These are phyloP conservation scores for Clanis bilineata DNA, from an alignment of 2,888 invertebrate species.

Conservation along the genomic window DNA sequence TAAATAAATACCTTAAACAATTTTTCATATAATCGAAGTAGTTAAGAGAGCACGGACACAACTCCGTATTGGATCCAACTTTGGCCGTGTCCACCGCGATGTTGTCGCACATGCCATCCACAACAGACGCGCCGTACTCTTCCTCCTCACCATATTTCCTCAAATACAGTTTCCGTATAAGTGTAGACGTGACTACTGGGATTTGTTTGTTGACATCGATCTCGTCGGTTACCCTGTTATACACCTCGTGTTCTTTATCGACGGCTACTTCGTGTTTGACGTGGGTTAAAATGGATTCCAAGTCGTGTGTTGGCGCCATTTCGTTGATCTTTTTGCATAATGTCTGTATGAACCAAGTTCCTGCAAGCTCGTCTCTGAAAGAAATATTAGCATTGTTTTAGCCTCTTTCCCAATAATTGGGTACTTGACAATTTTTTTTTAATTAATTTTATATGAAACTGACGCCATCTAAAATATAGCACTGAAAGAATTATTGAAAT, in stretches of 20 bases:
- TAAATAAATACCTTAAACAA: constrained; percentile 45
- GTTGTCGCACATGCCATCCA: constrained; percentile 30
- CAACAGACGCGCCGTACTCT: constrained; percentile 20
- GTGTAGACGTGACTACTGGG: constrained; percentile 34
- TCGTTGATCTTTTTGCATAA: constrained; percentile 57
- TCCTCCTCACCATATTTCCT: constrained; percentile 45
- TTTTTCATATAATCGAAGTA: constrained; percentile 51
- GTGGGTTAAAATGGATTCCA: constrained; percentile 61
- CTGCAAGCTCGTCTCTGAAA: constrained; percentile 32
- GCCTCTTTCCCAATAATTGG: constrained; percentile 1
- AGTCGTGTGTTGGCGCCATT: constrained; percentile 44
- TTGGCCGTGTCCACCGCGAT: constrained; percentile 31
- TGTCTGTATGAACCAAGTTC: constrained; percentile 69
- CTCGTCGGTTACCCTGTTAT: constrained; percentile 42
- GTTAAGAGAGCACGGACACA: constrained; percentile 48
- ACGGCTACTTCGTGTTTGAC: constrained; percentile 63
- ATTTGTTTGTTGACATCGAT: constrained; percentile 48
- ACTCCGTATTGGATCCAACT: constrained; percentile 37
- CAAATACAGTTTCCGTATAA: constrained; percentile 58
- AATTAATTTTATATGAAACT: no score
- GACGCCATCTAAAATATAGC: no score
- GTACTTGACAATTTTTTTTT: no score
- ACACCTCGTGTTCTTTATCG: constrained; percentile 44
- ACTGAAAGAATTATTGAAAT: no score
- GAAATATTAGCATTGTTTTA: neutral